Percentiles rank a stretch among this genome's conserved stretches.
These are phyloP conservation scores for Drosophila carrolli DNA, from an alignment of 1,140 invertebrate genomes.

Conservation along the genomic window DNA sequence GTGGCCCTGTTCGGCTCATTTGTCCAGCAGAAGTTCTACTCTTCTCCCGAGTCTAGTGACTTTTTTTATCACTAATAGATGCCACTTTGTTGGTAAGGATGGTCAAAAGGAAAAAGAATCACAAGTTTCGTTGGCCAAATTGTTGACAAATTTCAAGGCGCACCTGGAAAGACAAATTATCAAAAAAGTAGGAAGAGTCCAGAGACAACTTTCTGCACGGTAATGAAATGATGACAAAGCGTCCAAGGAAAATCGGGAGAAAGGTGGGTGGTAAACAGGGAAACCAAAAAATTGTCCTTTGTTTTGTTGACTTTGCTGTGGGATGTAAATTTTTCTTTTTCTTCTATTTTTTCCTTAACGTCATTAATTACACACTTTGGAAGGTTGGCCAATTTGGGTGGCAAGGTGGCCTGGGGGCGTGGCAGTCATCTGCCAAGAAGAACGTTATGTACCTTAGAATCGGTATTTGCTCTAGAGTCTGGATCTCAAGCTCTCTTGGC, in stretches of 20 bases:
- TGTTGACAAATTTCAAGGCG: slow-evolving; percentile 81
- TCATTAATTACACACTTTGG: slow-evolving; percentile 69
- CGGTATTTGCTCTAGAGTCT: slow-evolving; percentile 55
- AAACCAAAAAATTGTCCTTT: slow-evolving; percentile 60
- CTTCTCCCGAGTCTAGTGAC: slow-evolving; percentile 17
- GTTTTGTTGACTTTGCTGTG: slow-evolving; percentile 56
- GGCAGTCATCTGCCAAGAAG: slow-evolving; percentile 14
- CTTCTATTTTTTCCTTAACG: slow-evolving; percentile 13
- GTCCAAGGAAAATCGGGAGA: slow-evolving; percentile 41
- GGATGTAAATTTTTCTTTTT: slow-evolving; percentile 66
- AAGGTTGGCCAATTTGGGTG: slow-evolving; percentile 19
- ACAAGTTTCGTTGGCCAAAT: slow-evolving; percentile 73
- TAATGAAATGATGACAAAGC: slow-evolving; percentile 83
- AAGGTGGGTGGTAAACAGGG: slow-evolving; percentile 2
- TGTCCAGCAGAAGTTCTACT: slow-evolving; percentile 32
- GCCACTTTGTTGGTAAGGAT: slow-evolving; percentile 62
- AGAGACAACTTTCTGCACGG: slow-evolving; percentile 65
- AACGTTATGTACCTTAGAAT: slow-evolving; percentile 35
- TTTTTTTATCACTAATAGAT: slow-evolving; percentile 81
- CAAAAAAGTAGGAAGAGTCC: slow-evolving; percentile 25
- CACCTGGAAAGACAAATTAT: slow-evolving; percentile 82
- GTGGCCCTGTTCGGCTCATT: slow-evolving; percentile 48
- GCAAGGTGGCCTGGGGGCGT: slow-evolving; percentile 44
- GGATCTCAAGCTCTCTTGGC: slow-evolving; percentile 2
- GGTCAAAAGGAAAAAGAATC: slow-evolving; percentile 53